These are phyloP conservation scores for Sinohyriopsis cumingii DNA, from an alignment of 2,888 invertebrate species.

Conservation along the genomic window DNA sequence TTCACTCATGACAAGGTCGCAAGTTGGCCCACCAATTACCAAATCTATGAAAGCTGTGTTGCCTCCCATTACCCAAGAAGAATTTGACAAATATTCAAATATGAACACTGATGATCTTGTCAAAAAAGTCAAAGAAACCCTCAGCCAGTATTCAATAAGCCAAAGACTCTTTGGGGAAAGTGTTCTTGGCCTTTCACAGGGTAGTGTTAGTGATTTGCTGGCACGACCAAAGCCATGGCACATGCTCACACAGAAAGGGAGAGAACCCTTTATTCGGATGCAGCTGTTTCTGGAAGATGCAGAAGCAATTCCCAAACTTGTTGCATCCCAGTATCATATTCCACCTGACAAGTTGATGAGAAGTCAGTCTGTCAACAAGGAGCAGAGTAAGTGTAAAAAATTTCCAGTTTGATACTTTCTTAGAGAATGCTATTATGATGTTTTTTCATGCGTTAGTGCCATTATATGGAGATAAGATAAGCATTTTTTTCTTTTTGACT, in stretches of 20 bases:
- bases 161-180: conserved; percentile 98
- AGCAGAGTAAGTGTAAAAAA: conserved; percentile 16
- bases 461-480: too few relatives aligned
- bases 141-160: conserved; percentile 79
- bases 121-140: conserved; percentile 79
- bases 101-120: conserved; percentile 99
- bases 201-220: conserved; percentile 96
- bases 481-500: too few relatives aligned
- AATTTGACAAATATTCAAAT: conserved; percentile 98
- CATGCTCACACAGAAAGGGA: conserved; percentile 97
- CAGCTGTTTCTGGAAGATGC: conserved; percentile 97
- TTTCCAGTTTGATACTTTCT: neutral
- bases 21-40: conserved; percentile 73
- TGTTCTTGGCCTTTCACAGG: conserved; percentile 82
- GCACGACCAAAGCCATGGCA: conserved; percentile 99
- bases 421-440: too few relatives aligned
- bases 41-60: conserved; percentile 95
- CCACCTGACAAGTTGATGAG: conserved; percentile 98
- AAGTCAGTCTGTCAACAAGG: conserved; percentile 71
- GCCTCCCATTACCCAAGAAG: conserved; percentile 98
- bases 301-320: conserved; percentile 93
- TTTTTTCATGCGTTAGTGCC: too few relatives aligned
- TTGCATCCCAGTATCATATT: conserved; percentile 97
- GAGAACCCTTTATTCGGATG: conserved; percentile 79
- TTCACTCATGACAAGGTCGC: conserved; percentile 84